These are phyloP conservation scores for Lottia gigantea DNA, from an alignment of 2,888 invertebrate species.

Conservation along the genomic window DNA sequence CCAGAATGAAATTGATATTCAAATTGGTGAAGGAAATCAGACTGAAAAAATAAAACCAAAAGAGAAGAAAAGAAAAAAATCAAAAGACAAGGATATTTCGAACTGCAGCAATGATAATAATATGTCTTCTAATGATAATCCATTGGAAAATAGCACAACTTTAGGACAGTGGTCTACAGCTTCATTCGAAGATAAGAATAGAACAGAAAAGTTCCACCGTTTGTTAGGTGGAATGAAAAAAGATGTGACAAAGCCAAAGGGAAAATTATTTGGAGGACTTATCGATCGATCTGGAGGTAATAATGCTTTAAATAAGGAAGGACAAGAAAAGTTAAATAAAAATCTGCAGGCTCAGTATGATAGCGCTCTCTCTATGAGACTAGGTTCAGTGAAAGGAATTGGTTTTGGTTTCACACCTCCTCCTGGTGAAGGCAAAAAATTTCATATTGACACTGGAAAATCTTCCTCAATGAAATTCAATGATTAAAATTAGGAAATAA, in stretches of 20 bases:
- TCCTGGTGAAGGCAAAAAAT: constrained; percentile 47
- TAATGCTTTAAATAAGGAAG: constrained; percentile 37
- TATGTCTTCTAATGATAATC: background rate
- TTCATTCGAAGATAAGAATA: constrained; percentile 35
- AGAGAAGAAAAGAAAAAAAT: constrained; percentile 19
- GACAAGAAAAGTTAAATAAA: constrained; percentile 37
- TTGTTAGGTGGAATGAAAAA: constrained; percentile 50
- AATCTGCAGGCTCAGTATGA: constrained; percentile 44
- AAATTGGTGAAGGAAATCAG: constrained; percentile 9
- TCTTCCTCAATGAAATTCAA: constrained; percentile 51
- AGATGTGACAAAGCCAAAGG: constrained; percentile 16
- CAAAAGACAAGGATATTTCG: background rate
- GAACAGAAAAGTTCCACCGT: constrained; percentile 49
- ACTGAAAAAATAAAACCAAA: background rate
- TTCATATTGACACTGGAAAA: constrained; percentile 42
- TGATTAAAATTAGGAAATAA: constrained; percentile 30
- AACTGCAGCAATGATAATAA: background rate
- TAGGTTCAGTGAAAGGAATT: constrained; percentile 42
- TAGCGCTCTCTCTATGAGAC: constrained; percentile 41
- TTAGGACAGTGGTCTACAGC: constrained; percentile 48
- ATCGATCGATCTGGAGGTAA: constrained; percentile 25
- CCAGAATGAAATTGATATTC: background rate
- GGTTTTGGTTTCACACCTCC: constrained; percentile 49
- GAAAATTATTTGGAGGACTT: constrained; percentile 15
- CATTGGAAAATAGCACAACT: background rate